Evolutionary conservation across 1,140 invertebrate species (phyloP).

Genomic region (Neodiprion pinetum): DNA sequence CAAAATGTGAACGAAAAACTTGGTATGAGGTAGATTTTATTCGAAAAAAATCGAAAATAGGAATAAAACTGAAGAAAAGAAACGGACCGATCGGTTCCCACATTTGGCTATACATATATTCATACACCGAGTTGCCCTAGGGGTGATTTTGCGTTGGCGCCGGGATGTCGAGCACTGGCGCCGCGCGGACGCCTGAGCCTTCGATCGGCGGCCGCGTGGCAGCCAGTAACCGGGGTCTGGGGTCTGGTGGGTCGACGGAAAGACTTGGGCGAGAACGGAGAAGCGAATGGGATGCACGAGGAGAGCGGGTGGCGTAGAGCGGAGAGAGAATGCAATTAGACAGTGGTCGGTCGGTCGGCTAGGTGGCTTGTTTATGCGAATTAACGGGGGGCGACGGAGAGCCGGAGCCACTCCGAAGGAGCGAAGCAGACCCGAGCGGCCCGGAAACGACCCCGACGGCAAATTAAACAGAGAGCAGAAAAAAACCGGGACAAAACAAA

Average conservation of each 20-base stretch:
- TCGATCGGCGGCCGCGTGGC: constrained; percentile 27
- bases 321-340: constrained; percentile 35
- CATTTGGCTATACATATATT: no score
- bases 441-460: no score
- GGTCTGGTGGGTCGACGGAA: background rate
- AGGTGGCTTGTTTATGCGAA: constrained; percentile 35
- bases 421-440: background rate
- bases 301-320: constrained; percentile 11
- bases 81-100: no score
- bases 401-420: background rate
- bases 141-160: constrained; percentile 27
- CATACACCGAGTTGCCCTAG: no score
- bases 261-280: constrained; percentile 1
- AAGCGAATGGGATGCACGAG: constrained; percentile 11
- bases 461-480: no score
- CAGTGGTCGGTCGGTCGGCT: constrained; percentile 29
- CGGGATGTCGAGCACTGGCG: constrained; percentile 35
- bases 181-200: constrained; percentile 36
- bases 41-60: no score
- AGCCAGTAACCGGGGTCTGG: constrained; percentile 2
- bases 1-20: no score
- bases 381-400: constrained; percentile 17
- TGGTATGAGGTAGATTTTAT: no score
- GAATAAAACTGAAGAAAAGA: no score
- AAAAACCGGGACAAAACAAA: no score